Conservation (phyloP, 2,888 invertebrate species). For the Erebia ligea region DNA sequence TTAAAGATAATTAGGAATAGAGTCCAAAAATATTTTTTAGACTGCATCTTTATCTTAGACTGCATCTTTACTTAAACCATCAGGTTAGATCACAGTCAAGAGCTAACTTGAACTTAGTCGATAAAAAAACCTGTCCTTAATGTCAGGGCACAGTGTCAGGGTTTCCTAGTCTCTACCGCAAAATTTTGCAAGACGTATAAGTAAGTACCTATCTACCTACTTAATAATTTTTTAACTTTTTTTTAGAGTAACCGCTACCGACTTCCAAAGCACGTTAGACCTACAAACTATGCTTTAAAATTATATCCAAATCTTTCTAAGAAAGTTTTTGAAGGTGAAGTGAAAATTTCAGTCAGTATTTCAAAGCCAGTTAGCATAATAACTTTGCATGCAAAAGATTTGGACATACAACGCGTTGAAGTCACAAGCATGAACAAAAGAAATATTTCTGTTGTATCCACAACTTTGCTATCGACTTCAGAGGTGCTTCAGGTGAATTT, state of each 20-base stretch:
- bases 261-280: conserved; percentile 83
- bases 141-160: too few species aligned
- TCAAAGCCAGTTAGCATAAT: conserved; percentile 70
- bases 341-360: conserved; percentile 74
- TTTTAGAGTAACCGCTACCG: conserved; percentile 59
- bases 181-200: too few species aligned
- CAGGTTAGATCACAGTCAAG: too few species aligned
- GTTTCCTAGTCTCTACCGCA: too few species aligned
- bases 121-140: too few species aligned
- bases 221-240: conserved; percentile 6
- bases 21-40: too few species aligned
- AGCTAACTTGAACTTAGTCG: too few species aligned
- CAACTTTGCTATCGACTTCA: conserved; percentile 47
- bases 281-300: conserved; percentile 86
- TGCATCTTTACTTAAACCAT: too few species aligned
- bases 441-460: conserved; percentile 43
- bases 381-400: conserved; percentile 84
- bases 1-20: too few species aligned
- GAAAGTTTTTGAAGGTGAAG: conserved; percentile 83
- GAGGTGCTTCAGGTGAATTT: conserved; percentile 59
- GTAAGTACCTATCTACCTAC: too few species aligned
- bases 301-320: conserved; percentile 85
- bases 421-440: conserved; percentile 46
- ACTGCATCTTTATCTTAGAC: too few species aligned
- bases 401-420: conserved; percentile 70